Evolutionary conservation across 1,140 invertebrate genomes (phyloP).

Genomic region (Ptiloglossa arizonensis): DNA sequence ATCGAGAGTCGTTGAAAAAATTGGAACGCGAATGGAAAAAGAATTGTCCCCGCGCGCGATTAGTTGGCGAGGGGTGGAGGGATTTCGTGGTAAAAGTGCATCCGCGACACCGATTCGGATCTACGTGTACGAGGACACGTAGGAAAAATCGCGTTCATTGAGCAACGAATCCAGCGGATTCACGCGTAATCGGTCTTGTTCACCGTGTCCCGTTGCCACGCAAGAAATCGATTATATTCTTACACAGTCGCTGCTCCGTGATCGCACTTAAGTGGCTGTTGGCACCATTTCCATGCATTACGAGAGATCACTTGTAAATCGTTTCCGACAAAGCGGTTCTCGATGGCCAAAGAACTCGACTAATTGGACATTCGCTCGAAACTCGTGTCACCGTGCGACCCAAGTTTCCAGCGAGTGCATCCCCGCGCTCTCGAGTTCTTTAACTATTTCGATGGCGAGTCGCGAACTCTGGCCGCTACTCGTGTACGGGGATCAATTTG

Average conservation of each 20-base stretch:
- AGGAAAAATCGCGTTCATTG: slow-evolving; percentile 27
- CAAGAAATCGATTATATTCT: slow-evolving; percentile 44
- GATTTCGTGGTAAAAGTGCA: slow-evolving; percentile 32
- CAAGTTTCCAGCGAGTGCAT: no score
- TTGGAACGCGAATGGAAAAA: no score
- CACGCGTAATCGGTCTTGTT: slow-evolving; percentile 20
- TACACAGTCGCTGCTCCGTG: slow-evolving; percentile 34
- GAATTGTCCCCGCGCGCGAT: no score
- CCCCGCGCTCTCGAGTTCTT: no score
- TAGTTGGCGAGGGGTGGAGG: neutral
- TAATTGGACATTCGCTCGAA: neutral
- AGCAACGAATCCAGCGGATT: slow-evolving; percentile 17
- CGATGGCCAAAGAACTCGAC: neutral
- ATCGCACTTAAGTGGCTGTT: slow-evolving; percentile 23
- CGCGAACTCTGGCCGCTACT: no score
- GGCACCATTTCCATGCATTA: slow-evolving; percentile 25
- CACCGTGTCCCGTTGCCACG: neutral
- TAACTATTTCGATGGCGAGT: no score
- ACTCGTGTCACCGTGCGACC: neutral
- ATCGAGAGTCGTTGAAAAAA: neutral
- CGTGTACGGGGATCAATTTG: no score
- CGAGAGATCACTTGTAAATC: neutral
- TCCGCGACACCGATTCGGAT: neutral
- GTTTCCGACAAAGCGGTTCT: neutral
- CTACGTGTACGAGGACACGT: slow-evolving; percentile 1